Evolutionary conservation across 23 tunicate species (phyloP).

Genomic region (Oikopleura dioica): DNA sequence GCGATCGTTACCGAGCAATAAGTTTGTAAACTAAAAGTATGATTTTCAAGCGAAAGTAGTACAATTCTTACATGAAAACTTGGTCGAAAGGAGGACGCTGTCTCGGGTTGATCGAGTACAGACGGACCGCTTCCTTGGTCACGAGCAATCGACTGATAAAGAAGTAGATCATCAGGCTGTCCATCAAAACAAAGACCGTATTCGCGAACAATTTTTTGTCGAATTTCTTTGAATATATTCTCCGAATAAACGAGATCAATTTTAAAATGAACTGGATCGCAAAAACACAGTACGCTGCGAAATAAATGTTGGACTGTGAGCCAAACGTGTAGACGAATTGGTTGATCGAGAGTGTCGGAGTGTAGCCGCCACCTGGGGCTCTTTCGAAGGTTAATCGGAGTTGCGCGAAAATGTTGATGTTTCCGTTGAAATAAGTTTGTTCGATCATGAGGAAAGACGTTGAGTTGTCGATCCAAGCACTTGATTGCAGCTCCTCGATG

Average conservation of each 20-base stretch:
- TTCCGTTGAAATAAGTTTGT: constrained; percentile 3
- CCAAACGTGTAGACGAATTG: not conserved
- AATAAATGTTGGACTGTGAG: not conserved
- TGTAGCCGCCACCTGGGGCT: not conserved
- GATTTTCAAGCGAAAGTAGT: too few species aligned
- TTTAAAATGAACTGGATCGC: not conserved
- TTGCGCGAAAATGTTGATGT: not conserved
- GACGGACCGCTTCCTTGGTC: not conserved
- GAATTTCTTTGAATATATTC: not conserved
- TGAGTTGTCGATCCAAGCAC: constrained; percentile 2
- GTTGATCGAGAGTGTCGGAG: not conserved
- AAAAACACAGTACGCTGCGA: not conserved
- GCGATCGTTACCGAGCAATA: not conserved
- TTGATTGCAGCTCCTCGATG: too few species aligned
- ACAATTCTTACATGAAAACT: too few species aligned
- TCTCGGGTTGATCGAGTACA: not conserved
- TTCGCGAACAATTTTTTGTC: not conserved
- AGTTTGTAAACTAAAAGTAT: not conserved
- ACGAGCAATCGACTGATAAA: not conserved
- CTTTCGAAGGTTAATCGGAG: not conserved
- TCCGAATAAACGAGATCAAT: not conserved
- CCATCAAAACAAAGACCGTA: not conserved
- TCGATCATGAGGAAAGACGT: not conserved
- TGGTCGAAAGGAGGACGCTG: not conserved
- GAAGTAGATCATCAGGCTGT: not conserved